Percentiles rank a stretch among this genome's conserved stretches.
Conservation (phyloP, 2,113 vertebrate species). For the Rhizomys pruinosus region DNA sequence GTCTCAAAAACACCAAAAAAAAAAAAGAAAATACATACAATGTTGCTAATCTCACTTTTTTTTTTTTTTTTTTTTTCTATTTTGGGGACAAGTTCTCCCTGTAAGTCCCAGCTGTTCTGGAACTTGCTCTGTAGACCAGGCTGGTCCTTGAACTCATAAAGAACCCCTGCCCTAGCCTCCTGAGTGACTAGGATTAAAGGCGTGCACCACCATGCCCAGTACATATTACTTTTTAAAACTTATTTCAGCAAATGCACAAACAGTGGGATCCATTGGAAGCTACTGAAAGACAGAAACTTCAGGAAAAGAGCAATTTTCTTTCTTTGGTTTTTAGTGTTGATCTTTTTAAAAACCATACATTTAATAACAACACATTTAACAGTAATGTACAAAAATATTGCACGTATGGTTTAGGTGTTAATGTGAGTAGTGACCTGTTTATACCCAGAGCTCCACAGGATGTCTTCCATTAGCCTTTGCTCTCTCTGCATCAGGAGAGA, state of each 20-base stretch:
- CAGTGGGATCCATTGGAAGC: not conserved
- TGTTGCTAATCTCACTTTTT: not conserved
- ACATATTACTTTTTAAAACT: not conserved
- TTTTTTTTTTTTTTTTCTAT: too few species aligned
- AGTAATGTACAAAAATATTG: not conserved
- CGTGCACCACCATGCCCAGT: too few species aligned
- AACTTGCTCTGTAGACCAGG: too few species aligned
- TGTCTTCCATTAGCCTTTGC: slow-evolving; percentile 2
- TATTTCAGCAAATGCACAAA: not conserved
- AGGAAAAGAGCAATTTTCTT: not conserved
- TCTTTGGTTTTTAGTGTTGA: not conserved
- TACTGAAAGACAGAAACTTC: not conserved
- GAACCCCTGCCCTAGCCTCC: too few species aligned
- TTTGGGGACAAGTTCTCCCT: too few species aligned
- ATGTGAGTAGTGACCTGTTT: not conserved
- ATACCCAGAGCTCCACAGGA: not conserved
- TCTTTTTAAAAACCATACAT: not conserved
- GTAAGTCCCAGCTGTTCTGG: too few species aligned
- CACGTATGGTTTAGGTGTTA: not conserved
- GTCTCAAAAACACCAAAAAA: too few species aligned
- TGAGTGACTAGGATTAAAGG: too few species aligned
- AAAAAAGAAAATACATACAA: too few species aligned
- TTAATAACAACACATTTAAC: not conserved
- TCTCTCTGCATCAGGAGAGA: not conserved
- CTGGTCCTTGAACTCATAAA: too few species aligned